A percentile compares a stretch with the other conserved stretches of the same genome.
Conservation (phyloP, 2,113 vertebrate genomes). For the Cephalopterus ornatus region DNA sequence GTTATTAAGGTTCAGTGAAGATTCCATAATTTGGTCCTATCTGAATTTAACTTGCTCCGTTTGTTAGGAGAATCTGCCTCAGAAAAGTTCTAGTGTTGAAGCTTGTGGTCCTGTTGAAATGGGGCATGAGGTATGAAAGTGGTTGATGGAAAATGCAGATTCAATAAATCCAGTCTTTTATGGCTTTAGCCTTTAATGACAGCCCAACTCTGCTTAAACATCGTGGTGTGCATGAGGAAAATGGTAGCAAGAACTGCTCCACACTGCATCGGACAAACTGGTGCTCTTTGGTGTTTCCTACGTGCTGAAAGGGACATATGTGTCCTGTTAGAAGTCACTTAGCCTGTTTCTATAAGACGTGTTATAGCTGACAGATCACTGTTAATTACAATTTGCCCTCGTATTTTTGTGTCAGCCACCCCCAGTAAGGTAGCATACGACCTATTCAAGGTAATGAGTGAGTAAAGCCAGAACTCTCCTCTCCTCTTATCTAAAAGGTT, state of each 20-base stretch:
- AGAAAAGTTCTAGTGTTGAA: not conserved
- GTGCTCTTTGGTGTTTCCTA: not conserved
- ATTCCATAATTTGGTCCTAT: not conserved
- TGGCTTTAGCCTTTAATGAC: not conserved
- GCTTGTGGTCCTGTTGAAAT: not conserved
- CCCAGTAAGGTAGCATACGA: not conserved
- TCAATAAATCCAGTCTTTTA: not conserved
- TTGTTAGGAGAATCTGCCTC: not conserved
- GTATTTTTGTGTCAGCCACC: not conserved
- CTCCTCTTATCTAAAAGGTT: conserved; percentile 6
- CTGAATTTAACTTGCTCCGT: not conserved
- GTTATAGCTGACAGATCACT: not conserved
- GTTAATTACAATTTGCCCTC: conserved; percentile 9
- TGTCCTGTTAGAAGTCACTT: conserved; percentile 5
- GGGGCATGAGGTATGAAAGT: not conserved
- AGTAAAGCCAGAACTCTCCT: not conserved
- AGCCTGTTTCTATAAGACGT: not conserved
- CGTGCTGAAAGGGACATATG: not conserved
- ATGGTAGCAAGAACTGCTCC: not conserved
- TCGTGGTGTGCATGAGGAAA: not conserved
- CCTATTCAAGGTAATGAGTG: not conserved
- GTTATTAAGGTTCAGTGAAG: not conserved
- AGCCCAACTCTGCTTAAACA: not conserved
- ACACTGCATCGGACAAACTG: not conserved
- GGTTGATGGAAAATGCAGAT: not conserved